These are phyloP conservation scores for Macrotus californicus DNA, from an alignment of 2,113 vertebrate genomes.

Conservation along the genomic window DNA sequence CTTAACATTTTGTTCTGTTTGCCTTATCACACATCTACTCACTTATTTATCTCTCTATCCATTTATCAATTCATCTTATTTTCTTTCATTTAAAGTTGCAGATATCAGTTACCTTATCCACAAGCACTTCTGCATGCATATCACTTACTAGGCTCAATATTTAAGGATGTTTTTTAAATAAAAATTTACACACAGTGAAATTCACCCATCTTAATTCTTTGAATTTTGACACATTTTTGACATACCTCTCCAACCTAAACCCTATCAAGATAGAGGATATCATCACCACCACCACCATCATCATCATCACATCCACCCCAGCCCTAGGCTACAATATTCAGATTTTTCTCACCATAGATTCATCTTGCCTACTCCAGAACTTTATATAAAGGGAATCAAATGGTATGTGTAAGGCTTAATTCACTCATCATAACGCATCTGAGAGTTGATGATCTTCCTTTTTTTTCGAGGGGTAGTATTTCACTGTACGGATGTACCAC, in stretches of 20 bases:
- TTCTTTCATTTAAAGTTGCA: not conserved
- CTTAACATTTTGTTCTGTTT: not conserved
- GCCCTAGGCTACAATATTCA: not conserved
- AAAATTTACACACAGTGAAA: constrained; percentile 9
- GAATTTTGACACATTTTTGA: not conserved
- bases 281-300: not conserved
- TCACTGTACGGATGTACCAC: not conserved
- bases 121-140: not conserved
- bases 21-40: not conserved
- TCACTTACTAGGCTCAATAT: not conserved
- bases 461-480: not conserved
- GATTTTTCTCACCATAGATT: not conserved
- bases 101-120: not conserved
- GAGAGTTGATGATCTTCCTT: not conserved
- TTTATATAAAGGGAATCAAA: not conserved
- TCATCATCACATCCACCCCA: not conserved
- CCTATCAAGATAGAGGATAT: not conserved
- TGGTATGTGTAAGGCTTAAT: not conserved
- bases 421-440: not conserved
- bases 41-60: not conserved
- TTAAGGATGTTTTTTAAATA: not conserved
- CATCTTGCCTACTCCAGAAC: not conserved
- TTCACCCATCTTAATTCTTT: not conserved
- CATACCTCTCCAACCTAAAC: not conserved
- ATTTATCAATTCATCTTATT: not conserved